Conservation (phyloP, 2,113 vertebrate genomes). For the Tragelaphus scriptus region DNA sequence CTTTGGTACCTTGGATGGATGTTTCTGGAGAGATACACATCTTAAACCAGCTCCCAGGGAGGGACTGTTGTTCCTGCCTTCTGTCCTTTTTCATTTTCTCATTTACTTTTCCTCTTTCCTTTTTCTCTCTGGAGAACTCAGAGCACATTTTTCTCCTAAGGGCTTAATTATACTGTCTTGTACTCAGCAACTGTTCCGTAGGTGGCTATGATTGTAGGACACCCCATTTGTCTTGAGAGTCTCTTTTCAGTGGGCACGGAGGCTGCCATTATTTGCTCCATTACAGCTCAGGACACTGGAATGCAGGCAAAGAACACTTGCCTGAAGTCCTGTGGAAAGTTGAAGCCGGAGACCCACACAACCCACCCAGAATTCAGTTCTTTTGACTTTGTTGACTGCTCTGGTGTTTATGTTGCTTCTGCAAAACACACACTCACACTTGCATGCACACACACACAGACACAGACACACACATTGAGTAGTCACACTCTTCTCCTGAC, state of each 20-base stretch:
- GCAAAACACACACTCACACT: too few relatives aligned
- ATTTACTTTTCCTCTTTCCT: conserved; percentile 29
- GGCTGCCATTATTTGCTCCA: neutral
- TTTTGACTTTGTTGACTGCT: neutral
- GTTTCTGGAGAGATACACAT: conserved; percentile 44
- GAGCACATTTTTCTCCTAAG: conserved; percentile 47
- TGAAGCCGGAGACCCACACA: neutral
- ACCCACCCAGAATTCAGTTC: neutral
- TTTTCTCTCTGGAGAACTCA: conserved; percentile 35
- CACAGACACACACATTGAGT: too few relatives aligned
- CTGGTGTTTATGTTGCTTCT: neutral
- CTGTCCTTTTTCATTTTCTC: conserved; percentile 38
- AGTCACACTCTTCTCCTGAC: neutral
- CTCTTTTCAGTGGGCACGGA: neutral
- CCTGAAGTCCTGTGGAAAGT: neutral
- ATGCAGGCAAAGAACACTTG: neutral
- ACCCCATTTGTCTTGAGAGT: conserved; percentile 30
- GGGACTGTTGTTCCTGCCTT: conserved; percentile 10
- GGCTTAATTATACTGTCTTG: conserved; percentile 31
- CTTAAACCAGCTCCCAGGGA: conserved; percentile 35
- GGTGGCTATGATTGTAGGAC: conserved; percentile 16
- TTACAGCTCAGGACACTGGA: neutral
- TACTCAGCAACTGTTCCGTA: neutral
- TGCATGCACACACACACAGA: too few relatives aligned
- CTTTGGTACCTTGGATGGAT: neutral